Evolutionary conservation across 1,140 invertebrate species (phyloP), one percentile per base, ranked within the genome.

Genomic region (Berghia stephanieae): DNA sequence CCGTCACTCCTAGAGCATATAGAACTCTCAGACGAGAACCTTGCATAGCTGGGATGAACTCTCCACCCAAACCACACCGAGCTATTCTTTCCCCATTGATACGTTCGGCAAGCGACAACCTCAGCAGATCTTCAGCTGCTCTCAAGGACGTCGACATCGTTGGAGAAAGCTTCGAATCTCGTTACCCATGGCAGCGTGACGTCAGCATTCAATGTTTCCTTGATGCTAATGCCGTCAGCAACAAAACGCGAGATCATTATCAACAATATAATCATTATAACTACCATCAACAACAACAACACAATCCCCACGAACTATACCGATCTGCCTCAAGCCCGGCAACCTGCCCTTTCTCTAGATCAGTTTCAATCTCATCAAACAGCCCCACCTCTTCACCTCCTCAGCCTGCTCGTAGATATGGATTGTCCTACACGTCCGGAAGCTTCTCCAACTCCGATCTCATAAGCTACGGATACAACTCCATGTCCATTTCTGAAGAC

Each of bases 101-200:
- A 40, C 69, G 77, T 5, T 38, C 75, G 2, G 36, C 49, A 34
- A 74, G 57, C 24, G 72, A 43, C 49, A 67, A 78, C 69, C 66
- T 70, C 18, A 66, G n/a, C 49, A 5, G 18, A 3, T 44, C 16
- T 21, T 49, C 67, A 0, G 31, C 68, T n/a, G 21, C 42, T 63
- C 75, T 79, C 40, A 66, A 57, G 31, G 79, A 81, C 36, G 78
- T 88, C 43, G 88, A 89, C 76, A 86, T 89, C 43, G 85, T 87
- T 67, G 84, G 87, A 21, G 83, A 86, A 42, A 82, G 83, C 68
- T 85, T 81, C 34, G 84, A 85, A 36, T 85, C 85, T 4, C 78
- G 86, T 13, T 89, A 85, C 68, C 88, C 88, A 10, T 89, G 88
- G 88, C 88, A 89, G 80, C 76, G 86, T 16, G 88, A 89, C 81